These are phyloP conservation scores for Apodemus speciosus DNA, from an alignment of 2,113 vertebrate genomes.

Conservation along the genomic window DNA sequence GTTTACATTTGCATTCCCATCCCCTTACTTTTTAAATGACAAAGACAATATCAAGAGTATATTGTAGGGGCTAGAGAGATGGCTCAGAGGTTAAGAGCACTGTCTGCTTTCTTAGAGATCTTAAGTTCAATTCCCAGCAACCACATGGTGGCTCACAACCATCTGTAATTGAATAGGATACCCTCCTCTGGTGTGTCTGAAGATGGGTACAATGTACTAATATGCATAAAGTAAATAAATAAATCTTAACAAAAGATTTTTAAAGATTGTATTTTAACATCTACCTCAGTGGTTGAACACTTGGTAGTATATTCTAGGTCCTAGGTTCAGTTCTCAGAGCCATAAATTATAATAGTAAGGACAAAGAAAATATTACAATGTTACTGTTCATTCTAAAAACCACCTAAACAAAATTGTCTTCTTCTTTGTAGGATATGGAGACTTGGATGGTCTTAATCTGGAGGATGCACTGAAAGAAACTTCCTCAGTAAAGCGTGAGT, in stretches of 20 bases:
- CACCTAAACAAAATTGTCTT: slow-evolving; percentile 27
- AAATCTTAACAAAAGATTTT: too few species aligned
- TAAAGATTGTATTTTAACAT: not conserved
- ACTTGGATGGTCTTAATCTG: slow-evolving; percentile 62
- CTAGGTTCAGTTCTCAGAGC: not conserved
- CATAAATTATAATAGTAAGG: not conserved
- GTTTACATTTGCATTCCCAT: not conserved
- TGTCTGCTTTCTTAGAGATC: too few species aligned
- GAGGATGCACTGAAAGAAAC: slow-evolving; percentile 76
- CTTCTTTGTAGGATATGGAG: slow-evolving; percentile 81
- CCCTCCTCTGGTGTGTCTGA: too few species aligned
- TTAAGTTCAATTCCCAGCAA: too few species aligned
- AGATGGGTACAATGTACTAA: too few species aligned
- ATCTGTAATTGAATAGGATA: too few species aligned
- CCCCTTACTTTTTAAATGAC: not conserved
- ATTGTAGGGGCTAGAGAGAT: too few species aligned
- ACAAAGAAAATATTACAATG: not conserved
- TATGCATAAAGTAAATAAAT: too few species aligned
- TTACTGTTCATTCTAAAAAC: slow-evolving; percentile 15
- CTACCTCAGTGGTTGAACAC: not conserved
- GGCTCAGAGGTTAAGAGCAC: too few species aligned
- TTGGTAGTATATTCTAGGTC: not conserved
- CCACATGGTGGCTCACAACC: too few species aligned
- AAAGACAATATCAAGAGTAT: not conserved
- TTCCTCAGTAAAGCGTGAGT: slow-evolving; percentile 83